Evolutionary conservation across 2,113 vertebrate species (phyloP), one percentile per base, ranked within the genome.

Genomic region (Cheirogaleus medius): DNA sequence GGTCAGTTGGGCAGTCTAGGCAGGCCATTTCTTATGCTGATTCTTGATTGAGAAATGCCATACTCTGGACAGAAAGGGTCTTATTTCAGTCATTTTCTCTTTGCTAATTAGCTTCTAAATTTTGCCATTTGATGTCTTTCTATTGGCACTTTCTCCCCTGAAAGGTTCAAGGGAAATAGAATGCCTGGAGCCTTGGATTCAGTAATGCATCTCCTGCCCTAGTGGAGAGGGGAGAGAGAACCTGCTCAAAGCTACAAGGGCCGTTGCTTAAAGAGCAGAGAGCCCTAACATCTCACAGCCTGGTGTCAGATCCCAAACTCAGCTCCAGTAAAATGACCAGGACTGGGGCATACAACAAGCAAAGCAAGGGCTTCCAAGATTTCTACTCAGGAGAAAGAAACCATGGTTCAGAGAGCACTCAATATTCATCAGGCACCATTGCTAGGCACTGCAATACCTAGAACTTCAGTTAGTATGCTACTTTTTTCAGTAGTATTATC

Each of bases 31-130:
- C 47, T 81, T 58, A 69, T 23, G 76, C 12, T 95, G 60, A 56
- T 85, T 94, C 49, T 42, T 83, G 44, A 74, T 69, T 82, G 42
- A 92, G 71, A 81, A 88, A 66, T 7, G 5, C 37, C 66, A 37
- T 11, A 49, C 25, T 77, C 52, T 44, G 39, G 39, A 11, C 32
- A n/a, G 47, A 54, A 42, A 68, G 15, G 0, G 2, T 78, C 78
- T 87, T 81, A 74, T 63, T 94, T 97, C 23, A n/a, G 13, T 54
- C n/a, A 32, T 92, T 94, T 86, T 69, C 42, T 96, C 63, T 54
- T 34, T 44, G 82, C 91, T 23, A 94, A 77, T 17, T 25, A 42
- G 54, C 37, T 68, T 96, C 84, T 85, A 83, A 49, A 83, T 88
- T 86, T 68, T 93, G 20, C 44, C 91, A 15, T 39, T 32, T 92